phyloP scores from a whole-genome alignment of 2,888 invertebrate genomes.

The Frankliniella intonsa region DNA sequence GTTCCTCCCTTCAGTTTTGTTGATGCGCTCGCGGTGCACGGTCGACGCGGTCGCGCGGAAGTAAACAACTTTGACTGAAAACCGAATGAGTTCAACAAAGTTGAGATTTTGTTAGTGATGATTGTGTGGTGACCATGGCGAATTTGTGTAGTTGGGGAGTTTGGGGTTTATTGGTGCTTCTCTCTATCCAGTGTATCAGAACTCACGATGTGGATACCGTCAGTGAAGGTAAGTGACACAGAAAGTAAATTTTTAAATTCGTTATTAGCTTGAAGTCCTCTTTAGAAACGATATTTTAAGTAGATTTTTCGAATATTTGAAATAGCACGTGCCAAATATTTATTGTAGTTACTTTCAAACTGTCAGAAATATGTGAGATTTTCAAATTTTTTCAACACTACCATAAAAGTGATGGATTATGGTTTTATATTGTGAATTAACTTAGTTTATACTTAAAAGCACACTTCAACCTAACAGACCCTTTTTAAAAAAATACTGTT shows the following conservation, averaged over 20 bases:
- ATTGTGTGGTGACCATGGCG: constrained; percentile 23
- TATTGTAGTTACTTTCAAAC: no score
- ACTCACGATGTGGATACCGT: constrained; percentile 13
- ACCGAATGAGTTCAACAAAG: neutral
- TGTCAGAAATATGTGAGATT: no score
- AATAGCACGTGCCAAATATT: no score
- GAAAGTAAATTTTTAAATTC: neutral
- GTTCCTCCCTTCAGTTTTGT: neutral
- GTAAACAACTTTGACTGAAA: constrained; percentile 6
- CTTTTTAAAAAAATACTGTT: no score
- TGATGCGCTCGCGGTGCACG: neutral
- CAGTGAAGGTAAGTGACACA: neutral
- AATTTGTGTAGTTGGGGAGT: constrained; percentile 12
- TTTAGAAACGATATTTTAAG: no score
- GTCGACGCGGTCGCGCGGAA: neutral
- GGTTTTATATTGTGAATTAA: no score
- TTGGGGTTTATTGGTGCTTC: constrained; percentile 5
- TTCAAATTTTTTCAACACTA: no score
- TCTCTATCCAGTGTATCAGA: neutral
- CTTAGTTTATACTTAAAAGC: no score
- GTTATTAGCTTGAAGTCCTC: no score
- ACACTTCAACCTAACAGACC: no score
- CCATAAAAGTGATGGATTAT: no score
- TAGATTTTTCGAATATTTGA: no score
- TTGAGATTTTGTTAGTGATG: constrained; percentile 3